Percentiles rank a stretch among this genome's conserved stretches.
Evolutionary conservation across 2,888 invertebrate species (phyloP).

Genomic region (Cephalotes varians): DNA sequence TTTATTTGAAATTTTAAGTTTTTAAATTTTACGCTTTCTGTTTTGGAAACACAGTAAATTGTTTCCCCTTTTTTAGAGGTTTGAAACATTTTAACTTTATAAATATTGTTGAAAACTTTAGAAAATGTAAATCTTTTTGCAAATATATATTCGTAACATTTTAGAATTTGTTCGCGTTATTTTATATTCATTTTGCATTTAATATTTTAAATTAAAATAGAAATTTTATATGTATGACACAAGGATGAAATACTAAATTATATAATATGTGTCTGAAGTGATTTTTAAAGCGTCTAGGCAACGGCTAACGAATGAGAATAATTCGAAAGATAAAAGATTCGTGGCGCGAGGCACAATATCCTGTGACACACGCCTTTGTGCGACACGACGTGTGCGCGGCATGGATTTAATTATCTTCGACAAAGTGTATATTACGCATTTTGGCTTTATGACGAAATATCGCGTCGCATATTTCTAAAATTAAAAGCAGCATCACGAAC

Average conservation of each 20-base stretch:
- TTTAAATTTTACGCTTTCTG: no score
- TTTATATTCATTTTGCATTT: neutral
- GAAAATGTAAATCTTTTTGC: neutral
- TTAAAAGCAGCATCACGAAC: constrained; percentile 9
- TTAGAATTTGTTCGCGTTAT: neutral
- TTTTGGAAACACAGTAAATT: no score
- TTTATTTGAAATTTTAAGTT: neutral
- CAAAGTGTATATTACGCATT: neutral
- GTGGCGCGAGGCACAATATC: neutral
- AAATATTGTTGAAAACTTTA: neutral
- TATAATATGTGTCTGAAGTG: no score
- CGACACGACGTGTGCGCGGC: neutral
- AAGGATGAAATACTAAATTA: neutral
- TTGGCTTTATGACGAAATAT: constrained; percentile 22
- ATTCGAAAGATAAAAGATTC: constrained; percentile 12
- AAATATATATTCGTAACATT: neutral
- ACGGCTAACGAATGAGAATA: neutral
- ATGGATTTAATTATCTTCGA: constrained; percentile 51
- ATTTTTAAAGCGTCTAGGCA: neutral
- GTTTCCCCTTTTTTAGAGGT: no score
- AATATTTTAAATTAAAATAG: neutral
- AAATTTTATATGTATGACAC: neutral
- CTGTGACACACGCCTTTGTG: constrained; percentile 1
- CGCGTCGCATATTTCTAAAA: constrained; percentile 32
- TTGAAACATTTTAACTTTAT: neutral